Base-by-base conservation (phyloP, 2,797 vertebrate species). In the Coendou prehensilis region DNA sequence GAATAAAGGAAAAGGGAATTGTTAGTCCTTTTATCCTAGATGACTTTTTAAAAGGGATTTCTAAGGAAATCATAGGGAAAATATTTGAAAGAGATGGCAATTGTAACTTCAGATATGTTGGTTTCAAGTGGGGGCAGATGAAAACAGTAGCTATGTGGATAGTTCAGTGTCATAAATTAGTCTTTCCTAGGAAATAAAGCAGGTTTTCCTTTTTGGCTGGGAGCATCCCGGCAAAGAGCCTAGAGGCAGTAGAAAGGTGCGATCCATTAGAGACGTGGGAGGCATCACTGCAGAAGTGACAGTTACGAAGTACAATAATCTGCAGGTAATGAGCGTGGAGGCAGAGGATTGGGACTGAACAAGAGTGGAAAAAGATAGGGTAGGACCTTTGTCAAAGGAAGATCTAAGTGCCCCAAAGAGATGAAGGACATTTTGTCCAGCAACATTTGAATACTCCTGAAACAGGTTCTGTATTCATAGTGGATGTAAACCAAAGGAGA, bases 51-150 rank as follows among this genome's bases (percentile, higher is more conserved):
- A 67, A 52, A 37, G 22, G 15, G 15, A 80, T 67, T 54, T 5
- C 45, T 86, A 50, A 87, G 45, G 57, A 71, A 90, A 85, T 47
- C 20, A 50, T 10, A 11, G 37, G 10, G 30, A 47, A 56, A 61
- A 37, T n/a, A 64, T 86, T 81, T 61, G 9, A 82, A 33, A 8
- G 28, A 57, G n/a, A 81, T 30, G 0, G 23, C 37, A 41, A 82
- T 75, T 94, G 87, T 50, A 79, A 18, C 11, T 75, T 92, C 26
- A 90, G n/a, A 15, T 87, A 14, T 15, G 26, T 76, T 93, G 52
- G 1, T 87, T 90, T 59, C 33, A 73, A 45, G 59, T 75, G 10
- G n/a, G 6, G 78, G 26, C 59, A 13, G 14, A 7, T 81, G 5
- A 54, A 81, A 75, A 45, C 9, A 5, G 20, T n/a, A 50, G 22